Percentiles rank a stretch among this genome's conserved stretches.
phyloP scores from a whole-genome alignment of 2,797 vertebrate species.

The Brotula barbata region DNA sequence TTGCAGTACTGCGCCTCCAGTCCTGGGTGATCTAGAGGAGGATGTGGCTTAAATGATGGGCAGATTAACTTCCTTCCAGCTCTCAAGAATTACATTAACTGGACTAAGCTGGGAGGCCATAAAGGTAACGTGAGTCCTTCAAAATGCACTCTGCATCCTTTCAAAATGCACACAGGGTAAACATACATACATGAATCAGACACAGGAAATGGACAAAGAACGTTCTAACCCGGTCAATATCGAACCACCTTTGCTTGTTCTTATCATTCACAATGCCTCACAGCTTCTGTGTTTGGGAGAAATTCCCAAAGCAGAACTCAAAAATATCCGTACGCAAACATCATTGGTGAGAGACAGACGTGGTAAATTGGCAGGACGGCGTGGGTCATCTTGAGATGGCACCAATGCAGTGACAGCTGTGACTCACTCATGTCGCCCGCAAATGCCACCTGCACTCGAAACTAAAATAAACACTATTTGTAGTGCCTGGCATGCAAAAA shows the following conservation, averaged over 20 bases:
- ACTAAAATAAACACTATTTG: constrained; percentile 60
- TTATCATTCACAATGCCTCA: constrained; percentile 9
- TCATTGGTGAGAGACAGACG: constrained; percentile 40
- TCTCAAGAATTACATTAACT: constrained; percentile 68
- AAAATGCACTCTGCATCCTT: constrained; percentile 57
- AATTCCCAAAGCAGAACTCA: constrained; percentile 25
- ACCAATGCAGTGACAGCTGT: constrained; percentile 46
- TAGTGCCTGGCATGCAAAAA: constrained; percentile 29
- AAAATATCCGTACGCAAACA: constrained; percentile 46
- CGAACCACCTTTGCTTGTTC: background rate
- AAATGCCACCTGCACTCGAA: constrained; percentile 61
- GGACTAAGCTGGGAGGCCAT: constrained; percentile 52
- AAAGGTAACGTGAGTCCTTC: constrained; percentile 70
- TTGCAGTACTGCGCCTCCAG: constrained; percentile 14
- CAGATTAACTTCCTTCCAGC: constrained; percentile 47
- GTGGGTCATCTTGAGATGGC: constrained; percentile 44
- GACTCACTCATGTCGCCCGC: constrained; percentile 60
- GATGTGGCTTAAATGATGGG: constrained; percentile 53
- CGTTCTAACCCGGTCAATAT: constrained; percentile 24
- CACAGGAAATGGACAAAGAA: constrained; percentile 47
- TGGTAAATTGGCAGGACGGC: constrained; percentile 44
- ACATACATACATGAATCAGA: constrained; percentile 48
- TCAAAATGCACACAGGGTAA: constrained; percentile 42
- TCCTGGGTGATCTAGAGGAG: constrained; percentile 17
- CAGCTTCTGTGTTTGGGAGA: constrained; percentile 3